Base-by-base conservation (phyloP, 2,797 vertebrate species). In the Propithecus perrieri region DNA sequence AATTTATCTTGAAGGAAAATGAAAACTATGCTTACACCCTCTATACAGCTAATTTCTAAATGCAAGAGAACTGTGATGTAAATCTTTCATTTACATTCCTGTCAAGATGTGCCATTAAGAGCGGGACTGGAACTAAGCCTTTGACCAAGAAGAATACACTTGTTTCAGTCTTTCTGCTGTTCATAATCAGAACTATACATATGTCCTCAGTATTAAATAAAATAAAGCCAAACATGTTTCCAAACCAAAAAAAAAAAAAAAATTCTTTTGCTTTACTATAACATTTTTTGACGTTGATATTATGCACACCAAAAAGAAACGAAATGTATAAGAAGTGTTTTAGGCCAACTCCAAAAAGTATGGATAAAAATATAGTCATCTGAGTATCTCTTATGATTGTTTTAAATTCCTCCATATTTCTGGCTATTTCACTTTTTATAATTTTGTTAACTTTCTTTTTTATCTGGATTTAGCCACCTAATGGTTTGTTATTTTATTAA, bases 401-500 rank as follows among this genome's bases (percentile, higher is more conserved):
- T 71, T 90, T 79, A 41, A 87, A 55, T 53, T 63, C 50, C 5
- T 88, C 50, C 33, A 26, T 69, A 46, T 85, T 75, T 91, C 61
- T 81, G 59, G 43, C 38, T 72, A 2, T 89, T 81, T 92, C 38
- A 92, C 61, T 38, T 30, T 83, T 78, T 86, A 71, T 78, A 53
- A 38, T 80, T 92, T 72, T 78, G 33, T 92, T 89, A 75, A 86
- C 50, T 85, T 74, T 79, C 55, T 65, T 80, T 78, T 81, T 24
- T 18, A 38, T 43, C 18, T 41, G 53, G 11, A 14, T 43, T 76
- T 81, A 76, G 18, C 26, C 43, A 81, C 26, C 50, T 81, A 86
- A 30, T 41, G 53, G 20, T 86, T 86, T 81, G 65, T 85, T 69
- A 61, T 75, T 89, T 96, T 28, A 85, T 94, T 67, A 75, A 59